Conservation (phyloP, 2,113 vertebrate species). For the Rhinogobius similis region DNA sequence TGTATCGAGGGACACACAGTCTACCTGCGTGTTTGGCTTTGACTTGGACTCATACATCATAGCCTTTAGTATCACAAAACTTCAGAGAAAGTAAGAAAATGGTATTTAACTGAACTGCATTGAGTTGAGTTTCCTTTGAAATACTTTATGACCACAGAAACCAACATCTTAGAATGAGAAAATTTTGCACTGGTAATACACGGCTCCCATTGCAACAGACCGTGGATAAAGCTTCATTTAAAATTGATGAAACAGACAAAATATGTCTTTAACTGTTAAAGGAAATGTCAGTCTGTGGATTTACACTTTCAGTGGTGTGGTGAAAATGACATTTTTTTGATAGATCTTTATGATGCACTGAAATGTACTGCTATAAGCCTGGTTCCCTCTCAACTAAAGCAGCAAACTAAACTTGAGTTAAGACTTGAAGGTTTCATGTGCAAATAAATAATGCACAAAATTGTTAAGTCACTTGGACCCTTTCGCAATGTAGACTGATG, state of each 20-base stretch:
- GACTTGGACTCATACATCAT: conserved; percentile 19
- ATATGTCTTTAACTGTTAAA: conserved; percentile 59
- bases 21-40: conserved; percentile 1
- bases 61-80: conserved; percentile 34
- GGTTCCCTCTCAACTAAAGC: background rate
- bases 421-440: background rate
- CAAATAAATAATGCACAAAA: no score
- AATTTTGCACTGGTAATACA: conserved; percentile 38
- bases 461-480: no score
- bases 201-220: conserved; percentile 41
- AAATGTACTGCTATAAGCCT: background rate
- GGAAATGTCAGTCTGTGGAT: conserved; percentile 56
- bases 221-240: conserved; percentile 63
- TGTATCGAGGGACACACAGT: conserved; percentile 25
- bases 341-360: conserved; percentile 11
- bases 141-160: conserved; percentile 35
- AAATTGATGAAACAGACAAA: conserved; percentile 66
- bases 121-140: conserved; percentile 38
- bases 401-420: background rate
- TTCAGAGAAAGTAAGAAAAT: conserved; percentile 23
- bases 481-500: no score
- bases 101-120: conserved; percentile 27
- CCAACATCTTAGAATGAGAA: conserved; percentile 36
- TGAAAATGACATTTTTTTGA: conserved; percentile 48
- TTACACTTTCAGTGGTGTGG: conserved; percentile 34